phyloP scores from a whole-genome alignment of 2,888 invertebrate species.

The Laothoe populi region DNA sequence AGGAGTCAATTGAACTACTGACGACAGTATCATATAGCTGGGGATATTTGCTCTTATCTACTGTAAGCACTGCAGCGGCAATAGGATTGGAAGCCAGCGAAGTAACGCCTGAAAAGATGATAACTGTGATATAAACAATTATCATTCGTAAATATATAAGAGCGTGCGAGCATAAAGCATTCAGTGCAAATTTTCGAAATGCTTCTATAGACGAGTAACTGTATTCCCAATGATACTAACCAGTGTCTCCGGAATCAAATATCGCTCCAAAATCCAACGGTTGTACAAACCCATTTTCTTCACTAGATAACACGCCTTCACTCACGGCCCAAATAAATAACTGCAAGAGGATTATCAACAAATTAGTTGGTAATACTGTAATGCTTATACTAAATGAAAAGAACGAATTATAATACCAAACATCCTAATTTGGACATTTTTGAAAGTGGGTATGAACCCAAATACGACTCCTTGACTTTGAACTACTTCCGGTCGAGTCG shows the following conservation, averaged over 20 bases:
- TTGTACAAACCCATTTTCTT: constrained; percentile 76
- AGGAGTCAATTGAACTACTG: constrained; percentile 79
- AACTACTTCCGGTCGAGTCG: constrained; percentile 57
- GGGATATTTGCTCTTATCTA: constrained; percentile 78
- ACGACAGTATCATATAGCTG: constrained; percentile 75
- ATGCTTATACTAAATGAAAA: constrained; percentile 27
- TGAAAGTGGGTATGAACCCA: constrained; percentile 74
- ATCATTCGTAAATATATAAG: constrained; percentile 35
- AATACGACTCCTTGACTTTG: constrained; percentile 49
- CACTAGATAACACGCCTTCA: constrained; percentile 64
- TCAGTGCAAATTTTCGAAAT: constrained; percentile 14
- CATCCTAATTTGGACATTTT: constrained; percentile 70
- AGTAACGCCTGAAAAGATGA: constrained; percentile 71
- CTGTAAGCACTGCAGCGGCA: constrained; percentile 70
- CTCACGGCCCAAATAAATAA: constrained; percentile 73
- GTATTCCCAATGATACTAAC: constrained; percentile 49
- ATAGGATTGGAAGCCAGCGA: constrained; percentile 77
- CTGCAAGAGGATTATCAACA: constrained; percentile 58
- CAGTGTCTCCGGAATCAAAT: constrained; percentile 72
- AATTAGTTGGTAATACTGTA: constrained; percentile 30
- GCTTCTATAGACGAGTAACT: constrained; percentile 1
- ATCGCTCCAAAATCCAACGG: constrained; percentile 84
- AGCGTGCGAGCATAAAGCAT: constrained; percentile 47
- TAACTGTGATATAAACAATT: constrained; percentile 40
- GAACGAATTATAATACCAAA: constrained; percentile 63